Evolutionary conservation across 2,888 invertebrate genomes (phyloP).

Genomic region (Noctua fimbriata): DNA sequence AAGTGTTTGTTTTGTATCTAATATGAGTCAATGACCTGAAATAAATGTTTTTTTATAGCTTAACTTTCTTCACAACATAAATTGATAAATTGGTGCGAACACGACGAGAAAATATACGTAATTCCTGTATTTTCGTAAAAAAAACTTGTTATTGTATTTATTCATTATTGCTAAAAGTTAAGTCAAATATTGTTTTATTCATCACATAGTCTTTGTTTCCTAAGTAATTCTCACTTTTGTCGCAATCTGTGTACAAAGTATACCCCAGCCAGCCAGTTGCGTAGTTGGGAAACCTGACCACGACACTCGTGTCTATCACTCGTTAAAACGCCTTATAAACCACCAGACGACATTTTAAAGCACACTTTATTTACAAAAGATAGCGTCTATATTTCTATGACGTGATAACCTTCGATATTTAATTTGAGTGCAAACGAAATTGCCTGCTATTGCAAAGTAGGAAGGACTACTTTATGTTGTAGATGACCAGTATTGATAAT

Average conservation of each 20-base stretch:
- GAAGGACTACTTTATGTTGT: conserved; percentile 57
- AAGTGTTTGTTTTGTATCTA: too few species aligned
- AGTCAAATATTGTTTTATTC: conserved; percentile 41
- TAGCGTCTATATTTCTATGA: conserved; percentile 65
- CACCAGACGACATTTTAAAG: conserved; percentile 59
- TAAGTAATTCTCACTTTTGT: conserved; percentile 71
- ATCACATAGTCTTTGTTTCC: conserved; percentile 55
- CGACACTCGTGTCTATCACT: conserved; percentile 64
- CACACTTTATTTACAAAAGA: conserved; percentile 58
- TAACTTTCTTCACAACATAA: not conserved
- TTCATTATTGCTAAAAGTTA: conserved; percentile 1
- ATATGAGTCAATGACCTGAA: too few species aligned
- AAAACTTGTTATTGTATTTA: conserved; percentile 4
- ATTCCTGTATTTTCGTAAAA: not conserved
- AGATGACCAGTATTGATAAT: conserved; percentile 61
- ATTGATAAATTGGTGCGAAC: not conserved
- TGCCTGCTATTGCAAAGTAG: conserved; percentile 48
- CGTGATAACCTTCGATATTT: conserved; percentile 35
- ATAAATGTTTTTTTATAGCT: too few species aligned
- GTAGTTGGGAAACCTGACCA: conserved; percentile 79
- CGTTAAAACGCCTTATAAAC: conserved; percentile 63
- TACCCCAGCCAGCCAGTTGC: conserved; percentile 69
- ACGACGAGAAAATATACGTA: not conserved
- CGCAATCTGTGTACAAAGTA: conserved; percentile 70
- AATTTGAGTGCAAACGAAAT: conserved; percentile 44